Base-by-base conservation (phyloP, 2,888 invertebrate genomes). In the Morpho deidamia region DNA sequence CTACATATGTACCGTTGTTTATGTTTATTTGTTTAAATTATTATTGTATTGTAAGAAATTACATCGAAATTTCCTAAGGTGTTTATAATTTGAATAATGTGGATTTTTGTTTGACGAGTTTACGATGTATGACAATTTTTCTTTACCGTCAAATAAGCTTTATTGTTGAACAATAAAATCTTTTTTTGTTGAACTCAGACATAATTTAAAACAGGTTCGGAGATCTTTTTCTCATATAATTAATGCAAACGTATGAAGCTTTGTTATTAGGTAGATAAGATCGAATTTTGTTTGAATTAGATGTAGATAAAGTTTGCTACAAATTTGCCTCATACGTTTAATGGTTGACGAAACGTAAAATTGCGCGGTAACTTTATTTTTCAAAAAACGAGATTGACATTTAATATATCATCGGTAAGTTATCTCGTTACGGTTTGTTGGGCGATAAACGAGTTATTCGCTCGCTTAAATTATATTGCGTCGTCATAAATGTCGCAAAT, bases 301-400 rank as follows among this genome's bases (percentile, higher is more conserved):
- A 11, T 11, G 42, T 10, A 40, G 41, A 8, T 12, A 10, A 42
- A 40, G 11, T 23, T 50, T 2, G n/a, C n/a, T 9, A 23, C 23
- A 35, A n/a, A 50, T 14, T 80, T 43, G 14, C 73, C 74, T 76
- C 79, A 84, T 76, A 84, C 77, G 74, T 78, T 71, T 74, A 69
- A 72, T 70, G 77, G 73, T 76, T 77, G 78, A 62, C 69, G 83
- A 76, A 76, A 82, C 78, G 87, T 80, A 83, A 87, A 88, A 87
- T 88, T 86, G 83, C 68, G 77, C 72, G 77, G 81, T 88, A 85
- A 87, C 84, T 86, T 86, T 83, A 86, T 86, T 88, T 84, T 75
- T 81, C 72, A 68, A 72, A 23, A 72, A 71, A 73, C 67, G 81
- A 82, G 85, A 85, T 87, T 86, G 86, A 87, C 80, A 81, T 74